phyloP scores from a whole-genome alignment of 2,888 invertebrate genomes.

The Hanleya hanleyi region DNA sequence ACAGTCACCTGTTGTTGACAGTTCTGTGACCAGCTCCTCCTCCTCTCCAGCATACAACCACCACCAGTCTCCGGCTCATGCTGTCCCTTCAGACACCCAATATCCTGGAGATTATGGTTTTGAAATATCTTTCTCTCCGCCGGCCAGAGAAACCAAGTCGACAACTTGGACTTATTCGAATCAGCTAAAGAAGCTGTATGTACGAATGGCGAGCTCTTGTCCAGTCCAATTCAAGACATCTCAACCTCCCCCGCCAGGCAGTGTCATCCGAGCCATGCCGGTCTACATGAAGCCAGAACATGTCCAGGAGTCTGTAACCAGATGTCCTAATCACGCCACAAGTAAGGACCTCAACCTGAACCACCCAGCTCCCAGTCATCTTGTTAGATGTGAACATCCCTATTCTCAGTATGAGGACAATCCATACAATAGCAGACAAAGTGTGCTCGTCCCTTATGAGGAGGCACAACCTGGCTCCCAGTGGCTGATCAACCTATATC shows the following conservation, averaged over 20 bases:
- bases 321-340: constrained; percentile 81
- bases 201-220: constrained; percentile 77
- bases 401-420: constrained; percentile 76
- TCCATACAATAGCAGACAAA: constrained; percentile 75
- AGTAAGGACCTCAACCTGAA: constrained; percentile 70
- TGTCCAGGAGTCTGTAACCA: constrained; percentile 80
- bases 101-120: constrained; percentile 72
- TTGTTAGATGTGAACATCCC: constrained; percentile 72
- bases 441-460: constrained; percentile 79
- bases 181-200: constrained; percentile 73
- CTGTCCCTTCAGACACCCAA: constrained; percentile 63
- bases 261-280: constrained; percentile 80
- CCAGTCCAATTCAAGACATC: constrained; percentile 82
- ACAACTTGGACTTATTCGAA: constrained; percentile 78
- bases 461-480: constrained; percentile 77
- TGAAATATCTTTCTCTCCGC: constrained; percentile 70
- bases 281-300: constrained; percentile 81
- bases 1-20: neutral
- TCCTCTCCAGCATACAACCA: neutral
- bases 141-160: constrained; percentile 72
- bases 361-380: constrained; percentile 69
- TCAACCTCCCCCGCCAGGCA: constrained; percentile 63
- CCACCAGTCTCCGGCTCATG: neutral
- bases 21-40: neutral
- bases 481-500: constrained; percentile 80